A percentile compares a stretch with the other conserved stretches of the same genome.
phyloP scores from a whole-genome alignment of 2,113 vertebrate genomes.

The Tenrec ecaudatus region DNA sequence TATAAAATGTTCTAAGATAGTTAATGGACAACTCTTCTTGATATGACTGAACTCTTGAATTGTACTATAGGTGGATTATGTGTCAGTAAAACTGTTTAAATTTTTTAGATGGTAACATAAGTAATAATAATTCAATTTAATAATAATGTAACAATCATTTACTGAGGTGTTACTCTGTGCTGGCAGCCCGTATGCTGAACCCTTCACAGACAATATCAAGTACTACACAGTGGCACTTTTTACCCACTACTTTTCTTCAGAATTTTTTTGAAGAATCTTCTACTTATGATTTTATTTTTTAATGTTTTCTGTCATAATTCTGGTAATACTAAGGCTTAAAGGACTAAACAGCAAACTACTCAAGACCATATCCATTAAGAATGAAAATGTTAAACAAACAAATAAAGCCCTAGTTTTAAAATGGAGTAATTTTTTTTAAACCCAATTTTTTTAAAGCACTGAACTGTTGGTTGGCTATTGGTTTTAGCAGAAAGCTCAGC shows the following conservation, averaged over 20 bases:
- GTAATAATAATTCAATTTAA: not conserved
- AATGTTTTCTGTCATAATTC: slow-evolving; percentile 24
- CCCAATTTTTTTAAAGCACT: no score
- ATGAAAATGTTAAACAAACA: slow-evolving; percentile 27
- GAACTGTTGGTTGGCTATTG: slow-evolving; percentile 10
- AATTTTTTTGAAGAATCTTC: not conserved
- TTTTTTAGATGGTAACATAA: no score
- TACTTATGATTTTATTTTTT: slow-evolving; percentile 32
- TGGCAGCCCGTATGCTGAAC: not conserved
- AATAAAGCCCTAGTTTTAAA: slow-evolving; percentile 47
- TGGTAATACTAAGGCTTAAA: slow-evolving; percentile 34
- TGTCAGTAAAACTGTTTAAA: no score
- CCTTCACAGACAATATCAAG: not conserved
- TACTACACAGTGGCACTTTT: no score
- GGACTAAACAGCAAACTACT: slow-evolving; percentile 34
- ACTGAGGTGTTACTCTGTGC: not conserved
- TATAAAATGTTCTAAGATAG: no score
- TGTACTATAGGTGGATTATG: no score
- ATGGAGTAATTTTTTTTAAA: no score
- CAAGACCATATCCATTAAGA: not conserved
- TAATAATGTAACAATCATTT: not conserved
- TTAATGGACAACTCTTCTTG: no score
- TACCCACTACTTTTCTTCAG: no score
- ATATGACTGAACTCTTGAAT: no score
- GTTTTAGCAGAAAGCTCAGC: slow-evolving; percentile 8